Evolutionary conservation across 2,797 vertebrate genomes (phyloP).

Genomic region (Pseudotriccus pelzelni): DNA sequence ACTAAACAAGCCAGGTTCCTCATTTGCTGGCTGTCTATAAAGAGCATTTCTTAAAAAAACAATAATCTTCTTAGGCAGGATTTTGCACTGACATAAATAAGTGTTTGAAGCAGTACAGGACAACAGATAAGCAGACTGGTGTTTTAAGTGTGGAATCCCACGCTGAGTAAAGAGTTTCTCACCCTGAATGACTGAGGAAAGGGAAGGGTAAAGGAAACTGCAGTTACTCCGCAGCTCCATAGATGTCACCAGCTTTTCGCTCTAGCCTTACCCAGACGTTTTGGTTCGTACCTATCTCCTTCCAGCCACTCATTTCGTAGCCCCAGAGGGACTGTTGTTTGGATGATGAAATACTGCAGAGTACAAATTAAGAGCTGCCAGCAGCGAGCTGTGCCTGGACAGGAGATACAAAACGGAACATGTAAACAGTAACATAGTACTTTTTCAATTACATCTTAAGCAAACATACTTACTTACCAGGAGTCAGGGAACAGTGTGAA

Average conservation of each 20-base stretch:
- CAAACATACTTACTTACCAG: not conserved
- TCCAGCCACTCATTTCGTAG: not conserved
- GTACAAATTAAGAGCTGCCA: conserved; percentile 5
- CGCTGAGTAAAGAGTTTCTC: not conserved
- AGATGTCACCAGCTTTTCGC: conserved; percentile 48
- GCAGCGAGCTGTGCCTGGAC: not conserved
- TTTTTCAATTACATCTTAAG: conserved; percentile 32
- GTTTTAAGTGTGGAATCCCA: not conserved
- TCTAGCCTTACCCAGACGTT: not conserved
- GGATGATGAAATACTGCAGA: not conserved
- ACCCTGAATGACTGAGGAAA: not conserved
- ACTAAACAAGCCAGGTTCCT: not conserved
- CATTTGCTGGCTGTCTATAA: not conserved
- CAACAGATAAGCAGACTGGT: not conserved
- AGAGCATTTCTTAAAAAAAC: not conserved
- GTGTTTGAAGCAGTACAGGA: not conserved
- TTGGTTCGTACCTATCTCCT: not conserved
- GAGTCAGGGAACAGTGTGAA: not conserved
- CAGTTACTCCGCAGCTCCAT: conserved; percentile 14
- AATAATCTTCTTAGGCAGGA: not conserved
- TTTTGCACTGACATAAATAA: not conserved
- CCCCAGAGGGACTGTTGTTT: not conserved
- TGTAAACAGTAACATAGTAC: not conserved
- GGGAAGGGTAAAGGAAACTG: not conserved
- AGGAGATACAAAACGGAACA: not conserved